Evolutionary conservation across 2,113 vertebrate genomes (phyloP).

Genomic region (Macrotus californicus): DNA sequence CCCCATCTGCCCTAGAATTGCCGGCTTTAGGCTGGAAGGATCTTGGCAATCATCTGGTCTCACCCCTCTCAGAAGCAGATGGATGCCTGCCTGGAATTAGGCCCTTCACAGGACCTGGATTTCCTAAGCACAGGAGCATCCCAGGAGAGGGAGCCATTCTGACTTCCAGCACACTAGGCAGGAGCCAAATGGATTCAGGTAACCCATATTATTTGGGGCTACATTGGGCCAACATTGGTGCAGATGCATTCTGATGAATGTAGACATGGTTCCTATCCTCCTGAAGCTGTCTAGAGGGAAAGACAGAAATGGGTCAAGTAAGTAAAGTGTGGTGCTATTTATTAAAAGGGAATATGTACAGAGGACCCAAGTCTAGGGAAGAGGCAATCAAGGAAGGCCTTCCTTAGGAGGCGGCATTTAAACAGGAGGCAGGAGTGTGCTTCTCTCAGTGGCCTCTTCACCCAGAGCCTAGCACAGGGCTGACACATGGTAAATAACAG

Average conservation of each 20-base stretch:
- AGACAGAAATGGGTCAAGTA: background rate
- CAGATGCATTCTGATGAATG: background rate
- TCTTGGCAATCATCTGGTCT: background rate
- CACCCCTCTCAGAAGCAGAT: background rate
- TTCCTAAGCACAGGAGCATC: background rate
- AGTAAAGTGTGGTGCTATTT: background rate
- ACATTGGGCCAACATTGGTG: background rate
- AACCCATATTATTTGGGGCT: background rate
- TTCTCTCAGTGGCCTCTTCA: background rate
- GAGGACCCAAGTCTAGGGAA: background rate
- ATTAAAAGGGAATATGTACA: background rate
- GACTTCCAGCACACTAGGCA: background rate
- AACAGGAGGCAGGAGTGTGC: background rate
- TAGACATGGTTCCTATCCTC: background rate
- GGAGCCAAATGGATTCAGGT: background rate
- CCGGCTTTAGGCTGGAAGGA: background rate
- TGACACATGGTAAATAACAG: background rate
- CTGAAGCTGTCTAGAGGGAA: background rate
- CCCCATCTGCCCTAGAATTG: background rate
- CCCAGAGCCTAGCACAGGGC: background rate
- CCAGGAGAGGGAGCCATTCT: background rate
- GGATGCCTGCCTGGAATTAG: background rate
- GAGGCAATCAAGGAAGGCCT: background rate
- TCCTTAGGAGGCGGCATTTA: background rate
- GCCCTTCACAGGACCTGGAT: background rate